Base-by-base conservation (phyloP, 2,888 invertebrate species). In the Galeopsomyia nigrocyanea region DNA sequence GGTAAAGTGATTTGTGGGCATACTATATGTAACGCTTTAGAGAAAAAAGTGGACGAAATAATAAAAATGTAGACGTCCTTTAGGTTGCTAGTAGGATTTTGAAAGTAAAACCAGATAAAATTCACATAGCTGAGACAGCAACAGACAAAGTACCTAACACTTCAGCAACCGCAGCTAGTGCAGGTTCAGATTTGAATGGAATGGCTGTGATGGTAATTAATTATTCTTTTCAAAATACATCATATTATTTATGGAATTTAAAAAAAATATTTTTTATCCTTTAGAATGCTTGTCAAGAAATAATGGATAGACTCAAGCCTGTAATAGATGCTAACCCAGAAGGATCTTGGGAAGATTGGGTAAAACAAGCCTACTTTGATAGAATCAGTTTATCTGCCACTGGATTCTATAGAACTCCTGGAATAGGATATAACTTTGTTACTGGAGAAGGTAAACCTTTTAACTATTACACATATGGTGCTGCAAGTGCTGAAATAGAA, bases 121-220 rank as follows among this genome's bases (percentile, higher is more conserved):
- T 96, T 79, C 93, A 95, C 82, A 92, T 95, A 16, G 90, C 91
- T 31, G 96, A 96, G 85, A 95, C 95, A 0, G 87, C 94, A 0
- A 96, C 96, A 0, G 96, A 97, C 82, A 96, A 95, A 88, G 94
- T 97, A 0, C 96, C 97, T 0, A 97, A 97, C 81, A 93, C 96
- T 0, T 93, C 95, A 9, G 90, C 97, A 0, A 96, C 97, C 0
- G 97, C 96, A 1, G 97, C 95, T 10, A 96, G 96, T 84, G 91
- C 92, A 26, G 93, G 95, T 0, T 95, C 96, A 0, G 97, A 97
- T 88, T 86, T 97, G 1, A 96, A 97, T 82, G 97, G 97, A 70
- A 94, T 95, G 93, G 97, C 97, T 0, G 91, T 97, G 1, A 83
- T 95, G 80, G 90, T 90, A 65, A 66, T 64, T 51, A 7, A 65